phyloP scores from a whole-genome alignment of 2,888 invertebrate species.

The Agonopterix subpropinquella region DNA sequence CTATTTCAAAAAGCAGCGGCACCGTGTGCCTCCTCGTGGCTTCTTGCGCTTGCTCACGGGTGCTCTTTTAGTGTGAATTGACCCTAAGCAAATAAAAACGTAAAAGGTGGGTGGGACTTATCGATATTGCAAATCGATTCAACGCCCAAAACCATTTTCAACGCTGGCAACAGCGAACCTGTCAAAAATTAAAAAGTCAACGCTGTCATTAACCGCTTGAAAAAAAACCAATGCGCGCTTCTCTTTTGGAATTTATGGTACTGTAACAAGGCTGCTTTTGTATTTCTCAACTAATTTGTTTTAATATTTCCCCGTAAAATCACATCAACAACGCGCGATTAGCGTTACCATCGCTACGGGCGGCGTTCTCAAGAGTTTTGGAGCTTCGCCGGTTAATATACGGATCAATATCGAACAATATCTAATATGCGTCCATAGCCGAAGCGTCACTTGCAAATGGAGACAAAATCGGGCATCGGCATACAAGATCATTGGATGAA shows the following conservation, averaged over 20 bases:
- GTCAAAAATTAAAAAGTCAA: slow-evolving; percentile 54
- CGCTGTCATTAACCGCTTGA: slow-evolving; percentile 63
- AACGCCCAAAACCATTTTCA: slow-evolving; percentile 8
- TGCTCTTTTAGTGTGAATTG: too few species aligned
- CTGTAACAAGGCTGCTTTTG: slow-evolving; percentile 75
- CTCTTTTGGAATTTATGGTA: slow-evolving; percentile 76
- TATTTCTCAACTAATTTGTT: slow-evolving; percentile 54
- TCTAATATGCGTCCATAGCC: slow-evolving; percentile 42
- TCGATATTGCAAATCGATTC: too few species aligned
- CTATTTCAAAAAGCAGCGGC: too few species aligned
- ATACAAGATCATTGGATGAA: slow-evolving; percentile 70
- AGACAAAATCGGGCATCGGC: slow-evolving; percentile 57
- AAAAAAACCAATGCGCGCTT: slow-evolving; percentile 72
- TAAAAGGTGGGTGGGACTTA: too few species aligned
- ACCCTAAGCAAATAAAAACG: too few species aligned
- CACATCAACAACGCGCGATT: slow-evolving; percentile 62
- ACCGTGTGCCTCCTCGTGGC: too few species aligned
- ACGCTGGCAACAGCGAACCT: slow-evolving; percentile 35
- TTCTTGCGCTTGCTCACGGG: too few species aligned
- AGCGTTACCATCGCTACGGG: slow-evolving; percentile 32
- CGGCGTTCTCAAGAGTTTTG: slow-evolving; percentile 34
- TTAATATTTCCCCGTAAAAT: slow-evolving; percentile 48
- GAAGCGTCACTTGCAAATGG: slow-evolving; percentile 50
- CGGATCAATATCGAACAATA: slow-evolving; percentile 55
- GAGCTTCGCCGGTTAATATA: slow-evolving; percentile 25